Conservation (phyloP, 2,888 invertebrate species). For the Drosophila aldrichi region DNA sequence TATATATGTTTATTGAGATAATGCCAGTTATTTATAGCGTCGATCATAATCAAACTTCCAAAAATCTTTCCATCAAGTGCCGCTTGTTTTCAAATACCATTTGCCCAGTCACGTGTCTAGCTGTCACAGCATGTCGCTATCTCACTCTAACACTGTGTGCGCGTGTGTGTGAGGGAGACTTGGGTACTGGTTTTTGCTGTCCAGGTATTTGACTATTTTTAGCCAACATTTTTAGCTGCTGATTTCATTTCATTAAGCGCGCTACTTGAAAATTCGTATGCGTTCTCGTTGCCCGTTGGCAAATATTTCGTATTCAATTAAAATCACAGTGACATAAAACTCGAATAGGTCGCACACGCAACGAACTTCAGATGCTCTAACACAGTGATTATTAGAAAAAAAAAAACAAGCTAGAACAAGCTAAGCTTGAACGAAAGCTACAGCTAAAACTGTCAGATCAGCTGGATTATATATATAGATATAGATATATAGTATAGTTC, state of each 20-base stretch:
- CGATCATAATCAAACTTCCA: constrained; percentile 10
- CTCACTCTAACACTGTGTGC: neutral
- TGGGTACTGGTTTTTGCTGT: constrained; percentile 46
- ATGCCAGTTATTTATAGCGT: neutral
- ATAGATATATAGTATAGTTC: neutral
- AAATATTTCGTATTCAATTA: constrained; percentile 36
- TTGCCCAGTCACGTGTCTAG: constrained; percentile 58
- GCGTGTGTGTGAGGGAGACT: constrained; percentile 19
- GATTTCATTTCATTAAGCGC: constrained; percentile 64
- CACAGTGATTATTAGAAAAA: neutral
- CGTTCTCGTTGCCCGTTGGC: constrained; percentile 17
- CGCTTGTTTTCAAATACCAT: neutral
- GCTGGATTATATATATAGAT: neutral
- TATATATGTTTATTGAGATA: neutral
- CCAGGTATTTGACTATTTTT: constrained; percentile 67
- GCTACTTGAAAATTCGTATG: constrained; percentile 34
- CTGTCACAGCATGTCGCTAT: neutral
- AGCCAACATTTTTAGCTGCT: constrained; percentile 72
- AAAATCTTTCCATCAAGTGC: constrained; percentile 6
- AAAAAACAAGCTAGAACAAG: neutral
- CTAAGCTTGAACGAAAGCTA: neutral
- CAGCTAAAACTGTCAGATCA: neutral
- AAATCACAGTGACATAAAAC: constrained; percentile 15
- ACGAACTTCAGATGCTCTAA: neutral
- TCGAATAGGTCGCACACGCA: neutral